Base-by-base conservation (phyloP, 92 coral and sea anemone species). In the Bergia puertoricense region DNA sequence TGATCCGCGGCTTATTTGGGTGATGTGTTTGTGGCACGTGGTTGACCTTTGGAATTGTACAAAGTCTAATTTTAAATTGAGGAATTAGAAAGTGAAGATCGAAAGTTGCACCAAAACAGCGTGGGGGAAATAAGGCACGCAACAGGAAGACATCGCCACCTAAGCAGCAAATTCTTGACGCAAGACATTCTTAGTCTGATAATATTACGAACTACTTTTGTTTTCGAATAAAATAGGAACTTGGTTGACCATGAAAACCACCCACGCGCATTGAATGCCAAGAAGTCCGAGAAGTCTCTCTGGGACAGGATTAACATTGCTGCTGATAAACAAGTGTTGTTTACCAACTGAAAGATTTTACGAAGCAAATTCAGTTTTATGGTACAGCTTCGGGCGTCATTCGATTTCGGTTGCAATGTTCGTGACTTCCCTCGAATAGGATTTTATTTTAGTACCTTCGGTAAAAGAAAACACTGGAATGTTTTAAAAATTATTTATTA, bases 241-340 rank as follows among this genome's bases (percentile, higher is more conserved):
- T 76, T 18, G 80, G 79, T 76, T 15, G 42, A 8, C 80, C 80
- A 18, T 18, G 6, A 41, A n/a, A 76, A 40, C 80, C 48, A 74
- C 51, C 15, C 54, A 76, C 80, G 80, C 80, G 0, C n/a, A 41
- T 76, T n/a, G 80, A 43, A n/a, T 76, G 80, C 80, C 80, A 76
- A 76, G 36, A 76, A 43, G 13, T 4, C 54, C 10, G 30, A 30
- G 30, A 30, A 30, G 30, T 18, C 42, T n/a, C 9, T 72, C 37
- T 30, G 30, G 30, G 11, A 18, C 8, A 43, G n/a, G 0, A 40
- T 45, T 40, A 23, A 76, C 80, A 22, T 76, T 18, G 0, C 11
- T 2, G 38, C 77, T 37, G 39, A 6, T 15, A 5, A 74, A 74
- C 39, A 30, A 42, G 37, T 22, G 22, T 7, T 39, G 77, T 73